These are phyloP conservation scores for Hypomesus transpacificus DNA, from an alignment of 2,113 vertebrate species.

Conservation along the genomic window DNA sequence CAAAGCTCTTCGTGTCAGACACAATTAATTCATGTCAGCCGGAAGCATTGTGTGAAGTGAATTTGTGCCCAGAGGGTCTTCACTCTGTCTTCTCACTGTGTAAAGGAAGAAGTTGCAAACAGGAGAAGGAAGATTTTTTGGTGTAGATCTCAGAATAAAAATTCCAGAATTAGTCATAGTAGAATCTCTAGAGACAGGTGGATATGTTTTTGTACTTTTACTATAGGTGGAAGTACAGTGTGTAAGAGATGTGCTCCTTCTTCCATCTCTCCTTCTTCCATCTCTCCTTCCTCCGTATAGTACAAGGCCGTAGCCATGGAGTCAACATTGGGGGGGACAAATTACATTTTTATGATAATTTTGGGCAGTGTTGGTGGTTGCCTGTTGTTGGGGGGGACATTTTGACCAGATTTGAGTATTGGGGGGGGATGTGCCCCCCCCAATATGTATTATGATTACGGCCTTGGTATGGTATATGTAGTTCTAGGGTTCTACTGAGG, in stretches of 20 bases:
- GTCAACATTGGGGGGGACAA: too few relatives aligned
- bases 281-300: too few relatives aligned
- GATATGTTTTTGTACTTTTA: slow-evolving; percentile 52
- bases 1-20: slow-evolving; percentile 55
- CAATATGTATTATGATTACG: too few relatives aligned
- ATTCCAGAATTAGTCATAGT: slow-evolving; percentile 56
- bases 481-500: neutral
- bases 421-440: too few relatives aligned
- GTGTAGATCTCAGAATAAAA: slow-evolving; percentile 64
- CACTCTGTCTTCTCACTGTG: slow-evolving; percentile 42
- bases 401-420: too few relatives aligned
- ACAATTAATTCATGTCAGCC: slow-evolving; percentile 19
- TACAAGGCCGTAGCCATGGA: too few relatives aligned
- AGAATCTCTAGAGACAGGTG: slow-evolving; percentile 59
- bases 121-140: slow-evolving; percentile 33
- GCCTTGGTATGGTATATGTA: too few relatives aligned
- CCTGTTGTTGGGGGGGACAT: too few relatives aligned
- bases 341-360: too few relatives aligned
- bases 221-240: slow-evolving; percentile 41
- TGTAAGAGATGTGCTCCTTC: neutral
- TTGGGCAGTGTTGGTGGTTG: too few relatives aligned
- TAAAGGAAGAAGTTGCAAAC: neutral
- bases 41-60: slow-evolving; percentile 64
- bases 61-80: slow-evolving; percentile 58
- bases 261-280: too few relatives aligned